These are phyloP conservation scores for Acanthochromis polyacanthus DNA, from an alignment of 2,113 vertebrate genomes.

Conservation along the genomic window DNA sequence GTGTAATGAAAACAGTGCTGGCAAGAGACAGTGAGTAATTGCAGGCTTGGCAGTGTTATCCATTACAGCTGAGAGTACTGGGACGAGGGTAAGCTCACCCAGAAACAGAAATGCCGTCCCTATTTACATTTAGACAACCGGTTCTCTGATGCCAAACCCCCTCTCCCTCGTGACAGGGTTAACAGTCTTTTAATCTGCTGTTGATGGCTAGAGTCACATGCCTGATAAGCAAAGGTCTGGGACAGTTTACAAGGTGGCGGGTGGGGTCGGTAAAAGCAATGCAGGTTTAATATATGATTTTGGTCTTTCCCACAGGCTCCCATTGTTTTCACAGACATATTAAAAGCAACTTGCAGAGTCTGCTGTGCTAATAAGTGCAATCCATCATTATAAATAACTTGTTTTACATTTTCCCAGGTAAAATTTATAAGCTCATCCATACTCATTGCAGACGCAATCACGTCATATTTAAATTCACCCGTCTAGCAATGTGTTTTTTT, in stretches of 20 bases:
- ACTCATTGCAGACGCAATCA: constrained; percentile 50
- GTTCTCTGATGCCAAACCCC: constrained; percentile 47
- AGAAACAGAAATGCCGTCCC: constrained; percentile 69
- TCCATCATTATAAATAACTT: constrained; percentile 59
- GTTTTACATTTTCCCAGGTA: constrained; percentile 42
- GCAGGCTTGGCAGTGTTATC: constrained; percentile 79
- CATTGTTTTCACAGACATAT: constrained; percentile 31
- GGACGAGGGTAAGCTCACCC: constrained; percentile 61
- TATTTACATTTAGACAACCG: constrained; percentile 86
- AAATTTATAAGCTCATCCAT: constrained; percentile 56
- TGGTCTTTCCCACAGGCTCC: constrained; percentile 13
- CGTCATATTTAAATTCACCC: constrained; percentile 34
- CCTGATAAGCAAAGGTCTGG: constrained; percentile 41
- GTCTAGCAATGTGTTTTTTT: constrained; percentile 4
- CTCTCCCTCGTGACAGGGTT: constrained; percentile 67
- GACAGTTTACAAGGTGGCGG: constrained; percentile 1
- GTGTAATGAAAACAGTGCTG: constrained; percentile 80
- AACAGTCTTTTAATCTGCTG: constrained; percentile 78
- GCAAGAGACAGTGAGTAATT: constrained; percentile 85
- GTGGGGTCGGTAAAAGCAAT: constrained; percentile 39
- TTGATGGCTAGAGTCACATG: constrained; percentile 53
- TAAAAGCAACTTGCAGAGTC: constrained; percentile 43
- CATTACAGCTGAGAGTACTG: constrained; percentile 73
- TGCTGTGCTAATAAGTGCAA: constrained; percentile 31
- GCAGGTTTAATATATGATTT: constrained; percentile 23